These are phyloP conservation scores for Chymomyza costata DNA, from an alignment of 1,140 invertebrate genomes.

Conservation along the genomic window DNA sequence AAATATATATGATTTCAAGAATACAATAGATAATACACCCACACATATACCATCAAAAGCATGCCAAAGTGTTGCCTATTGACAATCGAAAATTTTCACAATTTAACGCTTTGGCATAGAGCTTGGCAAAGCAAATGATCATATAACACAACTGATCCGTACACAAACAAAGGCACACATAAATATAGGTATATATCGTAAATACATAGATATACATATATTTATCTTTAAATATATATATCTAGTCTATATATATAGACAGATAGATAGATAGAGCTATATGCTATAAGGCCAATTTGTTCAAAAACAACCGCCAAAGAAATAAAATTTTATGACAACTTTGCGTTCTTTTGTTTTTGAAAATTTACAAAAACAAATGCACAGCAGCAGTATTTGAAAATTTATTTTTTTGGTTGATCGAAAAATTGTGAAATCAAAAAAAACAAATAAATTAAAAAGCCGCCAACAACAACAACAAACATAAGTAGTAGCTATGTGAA, in stretches of 20 bases:
- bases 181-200: not conserved
- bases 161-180: slow-evolving; percentile 23
- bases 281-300: slow-evolving; percentile 6
- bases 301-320: slow-evolving; percentile 11
- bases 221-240: slow-evolving; percentile 4
- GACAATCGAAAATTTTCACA: slow-evolving; percentile 6
- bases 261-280: no score
- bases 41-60: no score
- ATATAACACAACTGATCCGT: slow-evolving; percentile 12
- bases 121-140: not conserved
- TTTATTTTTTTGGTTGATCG: slow-evolving; percentile 65
- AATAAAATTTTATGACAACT: slow-evolving; percentile 55
- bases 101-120: not conserved
- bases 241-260: slow-evolving; percentile 12
- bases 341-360: slow-evolving; percentile 56
- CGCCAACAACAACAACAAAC: slow-evolving; percentile 34
- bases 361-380: slow-evolving; percentile 13
- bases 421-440: slow-evolving; percentile 72
- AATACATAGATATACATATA: slow-evolving; percentile 1
- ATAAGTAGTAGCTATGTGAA: slow-evolving; percentile 24
- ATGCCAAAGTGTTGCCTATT: no score
- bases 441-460: slow-evolving; percentile 68
- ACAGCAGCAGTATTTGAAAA: slow-evolving; percentile 24
- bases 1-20: no score
- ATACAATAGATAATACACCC: no score